Evolutionary conservation across 2,888 invertebrate species (phyloP).

Genomic region (Agrochola circellaris): DNA sequence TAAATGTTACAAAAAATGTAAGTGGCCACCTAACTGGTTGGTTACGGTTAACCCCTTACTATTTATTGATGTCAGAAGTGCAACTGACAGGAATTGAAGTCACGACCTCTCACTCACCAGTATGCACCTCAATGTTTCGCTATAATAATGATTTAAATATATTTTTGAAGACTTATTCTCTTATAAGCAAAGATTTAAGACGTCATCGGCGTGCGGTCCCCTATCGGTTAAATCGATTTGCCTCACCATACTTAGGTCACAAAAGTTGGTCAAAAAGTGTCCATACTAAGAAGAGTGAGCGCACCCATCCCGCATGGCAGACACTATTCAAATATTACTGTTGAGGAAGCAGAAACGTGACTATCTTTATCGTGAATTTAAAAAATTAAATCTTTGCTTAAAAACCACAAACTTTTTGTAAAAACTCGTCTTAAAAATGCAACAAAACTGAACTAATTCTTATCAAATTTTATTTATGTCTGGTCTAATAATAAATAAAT

Average conservation of each 20-base stretch:
- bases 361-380: neutral
- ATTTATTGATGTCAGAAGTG: neutral
- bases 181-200: too few relatives aligned
- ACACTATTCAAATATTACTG: neutral
- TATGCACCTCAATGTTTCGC: neutral
- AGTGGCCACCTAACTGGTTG: neutral
- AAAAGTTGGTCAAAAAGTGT: neutral
- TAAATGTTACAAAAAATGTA: neutral
- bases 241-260: too few relatives aligned
- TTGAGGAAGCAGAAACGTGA: neutral
- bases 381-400: too few relatives aligned
- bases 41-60: neutral
- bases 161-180: neutral
- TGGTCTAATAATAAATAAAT: too few relatives aligned
- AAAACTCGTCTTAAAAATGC: neutral
- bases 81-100: neutral
- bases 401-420: neutral
- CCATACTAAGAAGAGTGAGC: neutral
- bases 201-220: too few relatives aligned
- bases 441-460: neutral
- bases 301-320: neutral
- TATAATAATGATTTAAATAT: neutral
- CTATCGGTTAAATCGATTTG: too few relatives aligned
- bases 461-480: neutral
- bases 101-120: neutral